phyloP scores from a whole-genome alignment of 2,888 invertebrate genomes.

The Oscheius sp. region DNA sequence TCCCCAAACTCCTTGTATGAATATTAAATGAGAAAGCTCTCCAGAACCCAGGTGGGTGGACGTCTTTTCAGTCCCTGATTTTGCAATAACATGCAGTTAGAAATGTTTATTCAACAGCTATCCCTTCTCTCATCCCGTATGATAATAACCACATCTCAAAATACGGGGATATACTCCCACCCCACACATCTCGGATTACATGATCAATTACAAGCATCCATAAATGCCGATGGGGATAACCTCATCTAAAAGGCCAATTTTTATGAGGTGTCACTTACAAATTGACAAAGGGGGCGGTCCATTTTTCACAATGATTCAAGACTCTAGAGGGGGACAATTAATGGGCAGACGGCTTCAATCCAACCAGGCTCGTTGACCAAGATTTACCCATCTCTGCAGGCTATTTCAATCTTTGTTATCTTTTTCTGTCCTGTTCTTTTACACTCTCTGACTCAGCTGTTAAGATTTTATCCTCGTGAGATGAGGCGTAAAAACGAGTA shows the following conservation, averaged over 20 bases:
- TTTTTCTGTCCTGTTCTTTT: background rate
- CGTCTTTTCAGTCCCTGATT: no score
- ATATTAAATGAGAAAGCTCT: no score
- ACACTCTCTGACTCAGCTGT: background rate
- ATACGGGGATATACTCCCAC: no score
- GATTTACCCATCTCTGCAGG: conserved; percentile 12
- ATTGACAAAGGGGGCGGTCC: conserved; percentile 14
- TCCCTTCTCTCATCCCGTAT: no score
- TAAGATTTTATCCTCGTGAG: background rate
- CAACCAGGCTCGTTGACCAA: conserved; percentile 13
- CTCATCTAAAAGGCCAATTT: background rate
- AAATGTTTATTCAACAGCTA: no score
- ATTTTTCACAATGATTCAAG: conserved; percentile 28
- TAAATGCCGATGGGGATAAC: background rate
- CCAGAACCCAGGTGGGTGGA: no score
- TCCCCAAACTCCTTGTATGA: no score
- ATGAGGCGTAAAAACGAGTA: conserved; percentile 1
- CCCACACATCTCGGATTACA: background rate
- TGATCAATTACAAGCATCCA: background rate
- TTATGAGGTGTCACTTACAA: background rate
- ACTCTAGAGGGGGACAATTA: conserved; percentile 8
- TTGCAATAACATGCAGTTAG: no score
- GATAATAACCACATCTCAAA: background rate
- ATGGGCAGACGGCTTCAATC: conserved; percentile 10
- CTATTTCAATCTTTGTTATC: background rate